Evolutionary conservation across 1,140 invertebrate species (phyloP), one percentile per base, ranked within the genome.

Genomic region (Protaetia brevitarsis): DNA sequence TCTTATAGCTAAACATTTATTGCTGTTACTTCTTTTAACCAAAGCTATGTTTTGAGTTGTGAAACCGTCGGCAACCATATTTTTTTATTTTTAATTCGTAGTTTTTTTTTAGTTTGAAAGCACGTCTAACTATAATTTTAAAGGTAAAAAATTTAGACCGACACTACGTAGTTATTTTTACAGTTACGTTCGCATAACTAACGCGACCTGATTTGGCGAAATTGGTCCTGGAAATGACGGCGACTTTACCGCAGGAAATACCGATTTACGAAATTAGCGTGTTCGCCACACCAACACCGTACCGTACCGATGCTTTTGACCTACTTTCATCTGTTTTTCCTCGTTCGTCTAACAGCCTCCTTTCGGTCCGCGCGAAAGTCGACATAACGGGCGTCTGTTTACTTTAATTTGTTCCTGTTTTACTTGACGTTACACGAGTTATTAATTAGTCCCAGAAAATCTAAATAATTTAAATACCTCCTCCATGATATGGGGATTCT

Each of bases 401-500:
- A 23, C 19, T 51, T 51, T 51, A 51, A 51, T 51, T 51, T 51
- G 41, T 51, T 51, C 26, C 19, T 51, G 41, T 51, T 51, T 51
- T 51, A 51, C 41, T 51, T 23, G 13, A 51, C 26, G 41, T 51
- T 51, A 51, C 41, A 51, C 41, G 41, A 51, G 41, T 51, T 51
- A 51, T 51, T 51, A 51, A 51, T 51, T 51, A 51, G 41, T 51
- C 19, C 41, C 19, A 10, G 41, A 51, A 51, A 51, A 51, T 51
- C 41, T 51, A 51, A 51, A 51, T 51, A 51, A 51, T 51, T 51
- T 51, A 51, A 51, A 51, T 23, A 16, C 26, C 41, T 51, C 41
- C 41, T 10, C 41, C 13, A 51, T 51, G 41, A 51, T 51, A 51
- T 23, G 41, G 41, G 41, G n/a, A 51, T 23, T 51, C 41, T 23